Conservation (phyloP, 2,888 invertebrate genomes). For the Poecilus cupreus region DNA sequence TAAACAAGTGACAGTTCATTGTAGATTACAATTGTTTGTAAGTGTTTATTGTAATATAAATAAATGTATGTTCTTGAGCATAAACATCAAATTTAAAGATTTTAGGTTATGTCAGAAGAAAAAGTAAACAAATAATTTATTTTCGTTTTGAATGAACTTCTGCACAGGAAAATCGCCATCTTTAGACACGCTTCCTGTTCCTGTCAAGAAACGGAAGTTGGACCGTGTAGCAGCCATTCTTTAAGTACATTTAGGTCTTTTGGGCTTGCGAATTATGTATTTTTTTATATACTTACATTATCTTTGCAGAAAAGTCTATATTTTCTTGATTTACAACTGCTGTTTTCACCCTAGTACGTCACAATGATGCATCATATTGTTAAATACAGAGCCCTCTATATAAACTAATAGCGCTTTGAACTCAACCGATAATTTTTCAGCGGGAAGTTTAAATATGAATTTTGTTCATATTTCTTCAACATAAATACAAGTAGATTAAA, state of each 20-base stretch:
- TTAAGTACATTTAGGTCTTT: background rate
- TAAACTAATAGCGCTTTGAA: background rate
- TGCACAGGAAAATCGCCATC: constrained; percentile 73
- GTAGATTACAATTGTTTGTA: constrained; percentile 6
- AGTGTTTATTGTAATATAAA: background rate
- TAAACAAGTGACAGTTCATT: constrained; percentile 50
- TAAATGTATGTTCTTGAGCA: background rate
- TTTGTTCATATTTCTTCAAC: no score
- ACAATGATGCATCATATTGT: constrained; percentile 57
- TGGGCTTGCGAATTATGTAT: background rate
- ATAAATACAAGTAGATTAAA: no score
- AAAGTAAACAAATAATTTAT: constrained; percentile 45
- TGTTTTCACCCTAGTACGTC: constrained; percentile 43
- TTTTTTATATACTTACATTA: constrained; percentile 51
- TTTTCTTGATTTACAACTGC: constrained; percentile 34
- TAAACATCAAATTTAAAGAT: constrained; percentile 46
- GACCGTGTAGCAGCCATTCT: constrained; percentile 65
- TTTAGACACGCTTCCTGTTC: constrained; percentile 78
- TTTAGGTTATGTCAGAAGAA: constrained; percentile 60
- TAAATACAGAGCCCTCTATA: constrained; percentile 54
- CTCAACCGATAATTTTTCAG: constrained; percentile 29
- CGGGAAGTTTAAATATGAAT: constrained; percentile 9
- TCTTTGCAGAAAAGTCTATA: constrained; percentile 33
- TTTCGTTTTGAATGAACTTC: constrained; percentile 59
- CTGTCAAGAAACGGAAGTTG: constrained; percentile 75